Evolutionary conservation across 2,797 vertebrate genomes (phyloP), one percentile per base, ranked within the genome.

Genomic region (Lepilemur ruficaudatus): DNA sequence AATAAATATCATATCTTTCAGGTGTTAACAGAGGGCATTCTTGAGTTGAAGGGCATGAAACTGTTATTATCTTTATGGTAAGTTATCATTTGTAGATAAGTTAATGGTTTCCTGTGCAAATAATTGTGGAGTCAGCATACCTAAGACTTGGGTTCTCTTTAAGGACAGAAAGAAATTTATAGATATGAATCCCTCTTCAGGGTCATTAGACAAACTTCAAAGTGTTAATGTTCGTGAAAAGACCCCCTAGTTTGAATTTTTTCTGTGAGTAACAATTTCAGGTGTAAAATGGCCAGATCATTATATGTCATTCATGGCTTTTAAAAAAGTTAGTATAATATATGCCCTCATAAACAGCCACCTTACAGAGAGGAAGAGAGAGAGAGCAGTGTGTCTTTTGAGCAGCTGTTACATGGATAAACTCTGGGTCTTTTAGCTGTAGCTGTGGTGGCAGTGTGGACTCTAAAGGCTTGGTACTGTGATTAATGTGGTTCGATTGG

Each of bases 51-150:
- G 69, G 43, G 67, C 76, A 81, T 73, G 69, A 95, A 91, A 87
- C 57, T 65, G 35, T 85, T 69, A 43, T 50, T 57, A 88, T 73
- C 91, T 93, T 86, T 93, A 75, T n/a, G 61, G 30, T 81, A 83
- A 94, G 70, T 95, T 94, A 82, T 84, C 93, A 70, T 93, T 86
- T 89, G 75, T 81, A 93, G 96, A 94, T 92, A 96, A 96, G 82
- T 70, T 72, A 85, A 73, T 75, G 59, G 59, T 55, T 97, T 96
- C 93, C 94, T 96, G 86, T 95, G 72, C 86, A 90, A 96, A 94
- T 84, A 82, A 50, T 38, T 84, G n/a, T 87, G 32, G 38, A 90
- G 73, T 95, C 87, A 92, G 79, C 61, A 78, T 22, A 85, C 52
- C 63, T 91, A 72, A 82, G 90, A 84, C 55, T 61, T 82, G 18